phyloP scores from a whole-genome alignment of 2,113 vertebrate species.

The Cavia aperea region DNA sequence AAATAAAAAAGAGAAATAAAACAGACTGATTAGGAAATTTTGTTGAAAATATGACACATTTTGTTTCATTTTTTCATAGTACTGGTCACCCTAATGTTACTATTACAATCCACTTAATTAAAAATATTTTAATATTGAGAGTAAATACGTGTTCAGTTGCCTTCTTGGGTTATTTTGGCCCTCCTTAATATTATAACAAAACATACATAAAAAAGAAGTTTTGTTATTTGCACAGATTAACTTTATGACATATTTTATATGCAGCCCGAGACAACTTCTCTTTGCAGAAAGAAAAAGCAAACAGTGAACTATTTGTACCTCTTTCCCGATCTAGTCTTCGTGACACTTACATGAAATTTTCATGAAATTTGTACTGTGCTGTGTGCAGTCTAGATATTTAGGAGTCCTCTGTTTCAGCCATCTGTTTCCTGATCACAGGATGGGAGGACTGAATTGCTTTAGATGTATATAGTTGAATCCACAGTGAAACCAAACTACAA shows the following conservation, averaged over 20 bases:
- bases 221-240: neutral
- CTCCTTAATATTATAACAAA: neutral
- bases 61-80: neutral
- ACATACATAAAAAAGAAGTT: neutral
- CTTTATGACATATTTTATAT: neutral
- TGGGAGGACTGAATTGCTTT: neutral
- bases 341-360: neutral
- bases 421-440: neutral
- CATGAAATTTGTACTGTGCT: neutral
- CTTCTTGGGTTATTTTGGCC: neutral
- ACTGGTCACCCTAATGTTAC: neutral
- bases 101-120: neutral
- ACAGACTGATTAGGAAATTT: neutral
- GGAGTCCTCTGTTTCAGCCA: neutral
- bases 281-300: neutral
- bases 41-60: neutral
- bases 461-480: neutral
- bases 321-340: neutral
- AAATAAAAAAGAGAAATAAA: neutral
- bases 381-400: neutral
- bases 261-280: neutral
- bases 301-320: neutral
- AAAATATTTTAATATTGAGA: neutral
- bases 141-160: neutral
- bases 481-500: neutral